Conservation (phyloP, 2,113 vertebrate species). For the Callospermophilus lateralis region DNA sequence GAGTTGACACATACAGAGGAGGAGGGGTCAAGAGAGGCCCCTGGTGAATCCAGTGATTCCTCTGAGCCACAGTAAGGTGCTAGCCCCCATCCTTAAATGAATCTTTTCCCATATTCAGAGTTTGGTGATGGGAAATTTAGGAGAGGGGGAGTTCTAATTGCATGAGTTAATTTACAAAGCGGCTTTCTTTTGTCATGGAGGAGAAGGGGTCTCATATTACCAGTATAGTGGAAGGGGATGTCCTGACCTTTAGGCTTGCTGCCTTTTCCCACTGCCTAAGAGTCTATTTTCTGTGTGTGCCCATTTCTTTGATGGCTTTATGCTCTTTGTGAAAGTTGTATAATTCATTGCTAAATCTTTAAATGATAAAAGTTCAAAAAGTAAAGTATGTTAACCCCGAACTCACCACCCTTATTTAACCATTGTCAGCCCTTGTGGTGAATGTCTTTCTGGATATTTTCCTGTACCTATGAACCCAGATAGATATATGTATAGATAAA, state of each 20-base stretch:
- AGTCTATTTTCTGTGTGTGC: constrained; percentile 34
- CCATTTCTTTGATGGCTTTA: constrained; percentile 53
- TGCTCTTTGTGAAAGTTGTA: constrained; percentile 68
- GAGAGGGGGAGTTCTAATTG: constrained; percentile 25
- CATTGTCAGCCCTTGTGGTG: constrained; percentile 46
- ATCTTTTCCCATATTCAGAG: not conserved
- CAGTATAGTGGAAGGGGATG: constrained; percentile 18
- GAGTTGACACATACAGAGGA: constrained; percentile 66
- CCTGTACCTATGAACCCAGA: not conserved
- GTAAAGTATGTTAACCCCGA: not conserved
- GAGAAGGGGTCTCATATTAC: constrained; percentile 6
- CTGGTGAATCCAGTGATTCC: not conserved
- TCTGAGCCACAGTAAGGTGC: constrained; percentile 56
- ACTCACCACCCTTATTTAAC: not conserved
- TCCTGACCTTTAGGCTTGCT: not conserved
- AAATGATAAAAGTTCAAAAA: constrained; percentile 53
- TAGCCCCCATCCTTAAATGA: not conserved
- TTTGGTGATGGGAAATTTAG: not conserved
- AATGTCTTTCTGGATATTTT: constrained; percentile 57
- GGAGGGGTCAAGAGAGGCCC: not conserved
- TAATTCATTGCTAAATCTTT: constrained; percentile 26
- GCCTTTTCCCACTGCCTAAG: not conserved
- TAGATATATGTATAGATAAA: constrained; percentile 57
- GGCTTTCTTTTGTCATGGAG: constrained; percentile 19
- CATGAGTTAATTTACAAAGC: constrained; percentile 65